Evolutionary conservation across 2,888 invertebrate species (phyloP).

Genomic region (Harpalus rubripes): DNA sequence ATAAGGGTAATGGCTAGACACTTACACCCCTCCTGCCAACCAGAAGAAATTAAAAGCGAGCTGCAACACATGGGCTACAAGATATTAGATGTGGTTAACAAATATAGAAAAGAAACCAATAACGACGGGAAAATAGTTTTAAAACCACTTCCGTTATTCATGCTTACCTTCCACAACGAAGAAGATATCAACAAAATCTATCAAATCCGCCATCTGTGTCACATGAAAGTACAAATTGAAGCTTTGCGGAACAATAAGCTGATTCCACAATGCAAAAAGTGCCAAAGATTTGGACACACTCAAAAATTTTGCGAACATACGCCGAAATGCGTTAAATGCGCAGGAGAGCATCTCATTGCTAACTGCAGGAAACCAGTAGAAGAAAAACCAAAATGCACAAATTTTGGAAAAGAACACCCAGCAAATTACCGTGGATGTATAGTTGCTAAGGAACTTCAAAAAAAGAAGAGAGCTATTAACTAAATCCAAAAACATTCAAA

Average conservation of each 20-base stretch:
- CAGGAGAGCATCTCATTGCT: conserved; percentile 32
- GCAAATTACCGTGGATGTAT: background rate
- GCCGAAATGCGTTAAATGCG: conserved; percentile 54
- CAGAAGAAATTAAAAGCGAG: conserved; percentile 9
- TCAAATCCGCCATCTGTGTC: conserved; percentile 44
- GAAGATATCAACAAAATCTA: conserved; percentile 64
- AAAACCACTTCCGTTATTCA: conserved; percentile 50
- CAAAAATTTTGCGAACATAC: background rate
- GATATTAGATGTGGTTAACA: background rate
- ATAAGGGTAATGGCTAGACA: conserved; percentile 58
- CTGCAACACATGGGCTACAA: background rate
- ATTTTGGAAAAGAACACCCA: background rate
- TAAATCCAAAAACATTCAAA: too few species aligned
- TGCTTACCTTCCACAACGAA: conserved; percentile 55
- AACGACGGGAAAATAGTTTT: background rate
- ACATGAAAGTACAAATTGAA: conserved; percentile 62
- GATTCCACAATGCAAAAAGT: conserved; percentile 61
- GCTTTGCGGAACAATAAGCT: conserved; percentile 49
- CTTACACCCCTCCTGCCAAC: conserved; percentile 47
- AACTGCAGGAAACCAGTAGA: background rate
- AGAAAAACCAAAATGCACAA: background rate
- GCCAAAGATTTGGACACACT: conserved; percentile 28
- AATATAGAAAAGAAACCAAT: conserved; percentile 3
- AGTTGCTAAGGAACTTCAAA: background rate
- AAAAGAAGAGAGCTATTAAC: too few species aligned